Evolutionary conservation across 2,113 vertebrate species (phyloP), one percentile per base, ranked within the genome.

Genomic region (Aegithalos caudatus): DNA sequence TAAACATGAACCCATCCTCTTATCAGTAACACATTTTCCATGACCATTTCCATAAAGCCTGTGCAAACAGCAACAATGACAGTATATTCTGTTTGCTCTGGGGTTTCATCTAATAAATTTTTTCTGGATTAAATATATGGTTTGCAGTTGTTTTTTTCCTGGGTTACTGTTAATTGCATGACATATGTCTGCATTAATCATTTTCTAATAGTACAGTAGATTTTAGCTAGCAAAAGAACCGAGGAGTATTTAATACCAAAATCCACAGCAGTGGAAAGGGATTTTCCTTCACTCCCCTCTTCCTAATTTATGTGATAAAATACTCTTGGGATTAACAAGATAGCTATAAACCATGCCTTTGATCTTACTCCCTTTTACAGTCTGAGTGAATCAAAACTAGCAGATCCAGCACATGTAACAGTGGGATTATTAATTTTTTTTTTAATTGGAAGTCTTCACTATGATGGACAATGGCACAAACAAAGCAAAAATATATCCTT

Each of bases 311-410:
- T 67, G 69, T 80, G 87, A 92, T 82, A 96, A 97, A 93, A 91
- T 47, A 91, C 61, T 81, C 64, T 27, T 77, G 69, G 78, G 87
- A 96, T 96, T 97, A 97, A 88, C 73, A 69, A 70, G n/a, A 93
- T 53, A 79, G 92, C 67, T 84, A 93, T 91, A 91, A 96, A 95
- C 53, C 33, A 20, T 81, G 92, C 57, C 97, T 97, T 97, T 97
- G 96, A 97, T 97, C 93, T 95, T 70, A 31, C 53, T 87, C 24
- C 38, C 24, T 94, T 92, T 96, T 84, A 95, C 1, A 88, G 70
- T 61, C 61, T 70, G 28, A 86, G 50, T 57, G 37, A 88, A 88
- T 88, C 5, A 21, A 92, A 50, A 81, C 38, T 23, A 95, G 74
- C 48, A 86, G 47, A 84, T 84, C 53, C 54, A 81, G 70, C 40